phyloP scores from a whole-genome alignment of 2,113 vertebrate genomes.

The Phyllostomus discolor region DNA sequence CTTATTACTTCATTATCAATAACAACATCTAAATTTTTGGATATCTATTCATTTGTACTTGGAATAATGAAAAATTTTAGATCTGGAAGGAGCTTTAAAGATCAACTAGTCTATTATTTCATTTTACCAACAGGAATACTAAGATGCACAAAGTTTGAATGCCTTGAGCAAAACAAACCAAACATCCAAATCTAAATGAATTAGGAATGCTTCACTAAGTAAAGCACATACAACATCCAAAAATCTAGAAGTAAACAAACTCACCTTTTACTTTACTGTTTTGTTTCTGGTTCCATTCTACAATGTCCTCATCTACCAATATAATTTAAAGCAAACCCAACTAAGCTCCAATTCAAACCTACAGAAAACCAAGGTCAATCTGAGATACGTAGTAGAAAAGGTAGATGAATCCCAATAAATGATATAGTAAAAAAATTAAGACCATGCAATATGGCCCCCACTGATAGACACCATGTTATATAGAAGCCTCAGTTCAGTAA shows the following conservation, averaged over 20 bases:
- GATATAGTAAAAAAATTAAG: not conserved
- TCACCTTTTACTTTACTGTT: not conserved
- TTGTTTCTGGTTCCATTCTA: not conserved
- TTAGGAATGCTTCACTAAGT: not conserved
- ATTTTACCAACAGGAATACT: conserved; percentile 7
- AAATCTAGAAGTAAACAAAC: not conserved
- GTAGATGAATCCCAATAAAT: not conserved
- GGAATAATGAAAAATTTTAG: conserved; percentile 4
- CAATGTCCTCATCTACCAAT: not conserved
- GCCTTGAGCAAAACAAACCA: not conserved
- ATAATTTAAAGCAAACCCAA: not conserved
- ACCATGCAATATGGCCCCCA: not conserved
- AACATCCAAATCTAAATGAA: not conserved
- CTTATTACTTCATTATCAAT: not conserved
- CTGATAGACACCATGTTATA: not conserved
- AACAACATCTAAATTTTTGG: not conserved
- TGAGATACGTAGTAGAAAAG: not conserved
- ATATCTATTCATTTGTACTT: not conserved
- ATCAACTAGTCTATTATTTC: not conserved
- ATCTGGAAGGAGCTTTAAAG: not conserved
- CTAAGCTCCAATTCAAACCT: conserved; percentile 19
- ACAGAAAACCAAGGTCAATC: not conserved
- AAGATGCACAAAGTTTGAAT: not conserved
- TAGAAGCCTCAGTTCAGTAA: not conserved
- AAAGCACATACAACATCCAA: not conserved